These are phyloP conservation scores for Macropodus opercularis DNA, from an alignment of 2,797 vertebrate genomes.

Conservation along the genomic window DNA sequence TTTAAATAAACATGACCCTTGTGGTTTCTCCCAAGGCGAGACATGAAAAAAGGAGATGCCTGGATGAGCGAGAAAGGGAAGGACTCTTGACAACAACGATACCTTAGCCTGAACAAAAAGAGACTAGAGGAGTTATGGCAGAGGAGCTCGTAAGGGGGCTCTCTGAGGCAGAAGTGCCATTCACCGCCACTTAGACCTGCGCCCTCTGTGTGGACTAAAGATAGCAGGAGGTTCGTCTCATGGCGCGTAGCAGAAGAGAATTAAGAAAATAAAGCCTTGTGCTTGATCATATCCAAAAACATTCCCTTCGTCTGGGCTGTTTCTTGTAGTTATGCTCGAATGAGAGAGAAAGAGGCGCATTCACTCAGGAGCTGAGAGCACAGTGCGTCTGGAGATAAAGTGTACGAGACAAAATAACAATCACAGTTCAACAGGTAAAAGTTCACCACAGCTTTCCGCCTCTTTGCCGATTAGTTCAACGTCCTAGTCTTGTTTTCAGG, in stretches of 20 bases:
- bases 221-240: constrained; percentile 82
- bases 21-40: constrained; percentile 69
- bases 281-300: background rate
- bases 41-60: constrained; percentile 58
- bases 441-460: constrained; percentile 30
- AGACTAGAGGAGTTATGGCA: constrained; percentile 83
- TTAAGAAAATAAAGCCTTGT: constrained; percentile 43
- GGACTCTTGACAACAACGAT: constrained; percentile 76
- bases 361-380: background rate
- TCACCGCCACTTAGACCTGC: constrained; percentile 76
- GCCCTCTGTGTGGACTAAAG: constrained; percentile 80
- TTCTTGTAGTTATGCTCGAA: background rate
- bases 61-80: constrained; percentile 67
- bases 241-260: constrained; percentile 18
- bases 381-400: constrained; percentile 29
- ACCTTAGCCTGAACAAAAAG: constrained; percentile 70
- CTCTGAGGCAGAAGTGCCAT: constrained; percentile 81
- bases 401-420: constrained; percentile 41
- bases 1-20: constrained; percentile 80
- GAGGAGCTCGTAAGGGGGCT: constrained; percentile 61
- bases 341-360: background rate
- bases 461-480: constrained; percentile 15
- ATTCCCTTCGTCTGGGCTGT: background rate
- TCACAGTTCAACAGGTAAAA: constrained; percentile 61
- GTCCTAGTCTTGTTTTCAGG: constrained; percentile 48